These are phyloP conservation scores for Lingula anatina DNA, from an alignment of 2,888 invertebrate species.

Conservation along the genomic window DNA sequence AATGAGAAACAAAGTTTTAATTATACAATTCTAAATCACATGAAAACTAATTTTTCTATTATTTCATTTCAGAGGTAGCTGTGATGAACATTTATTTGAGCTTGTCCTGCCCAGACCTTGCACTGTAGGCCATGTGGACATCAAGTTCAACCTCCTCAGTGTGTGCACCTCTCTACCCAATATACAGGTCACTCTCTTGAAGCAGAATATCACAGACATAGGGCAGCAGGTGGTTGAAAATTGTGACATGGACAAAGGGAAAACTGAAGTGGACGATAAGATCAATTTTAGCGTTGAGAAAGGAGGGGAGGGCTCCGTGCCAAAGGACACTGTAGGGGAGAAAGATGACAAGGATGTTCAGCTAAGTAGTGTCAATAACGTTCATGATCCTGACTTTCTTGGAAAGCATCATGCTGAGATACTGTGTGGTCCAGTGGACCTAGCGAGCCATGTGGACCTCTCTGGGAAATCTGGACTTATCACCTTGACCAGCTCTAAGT, in stretches of 20 bases:
- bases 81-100: slow-evolving; percentile 90
- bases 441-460: slow-evolving; percentile 76
- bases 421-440: slow-evolving; percentile 79
- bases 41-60: no score
- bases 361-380: slow-evolving; percentile 15
- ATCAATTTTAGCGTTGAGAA: neutral
- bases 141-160: slow-evolving; percentile 77
- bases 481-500: slow-evolving; percentile 74
- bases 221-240: slow-evolving; percentile 18
- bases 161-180: slow-evolving; percentile 72
- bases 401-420: slow-evolving; percentile 85
- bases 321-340: neutral
- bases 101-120: slow-evolving; percentile 72
- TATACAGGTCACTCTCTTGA: slow-evolving; percentile 65
- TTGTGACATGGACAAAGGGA: neutral
- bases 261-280: neutral
- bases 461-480: slow-evolving; percentile 80
- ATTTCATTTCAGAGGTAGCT: slow-evolving; percentile 74
- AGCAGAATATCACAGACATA: slow-evolving; percentile 64
- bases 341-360: neutral
- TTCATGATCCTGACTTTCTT: slow-evolving; percentile 63
- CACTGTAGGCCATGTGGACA: slow-evolving; percentile 81
- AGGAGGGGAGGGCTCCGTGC: neutral
- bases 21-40: neutral
- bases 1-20: neutral